phyloP scores from a whole-genome alignment of 2,888 invertebrate genomes.

The Stenchaetothrips biformis region DNA sequence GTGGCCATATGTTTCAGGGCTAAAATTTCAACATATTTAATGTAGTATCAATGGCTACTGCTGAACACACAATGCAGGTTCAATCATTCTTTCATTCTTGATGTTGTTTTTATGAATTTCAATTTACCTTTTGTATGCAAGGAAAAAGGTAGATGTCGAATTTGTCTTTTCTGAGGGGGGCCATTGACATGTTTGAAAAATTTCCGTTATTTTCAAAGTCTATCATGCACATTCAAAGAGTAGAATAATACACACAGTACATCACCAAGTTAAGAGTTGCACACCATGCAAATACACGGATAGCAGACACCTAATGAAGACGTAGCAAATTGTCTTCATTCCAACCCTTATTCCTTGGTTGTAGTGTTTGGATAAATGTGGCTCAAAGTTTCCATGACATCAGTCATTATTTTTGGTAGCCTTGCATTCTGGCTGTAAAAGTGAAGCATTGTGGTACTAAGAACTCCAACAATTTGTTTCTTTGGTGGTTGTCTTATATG shows the following conservation, averaged over 20 bases:
- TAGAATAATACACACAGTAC: neutral
- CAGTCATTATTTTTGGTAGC: neutral
- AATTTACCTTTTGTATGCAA: no score
- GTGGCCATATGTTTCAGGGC: no score
- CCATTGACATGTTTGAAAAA: no score
- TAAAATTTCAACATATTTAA: no score
- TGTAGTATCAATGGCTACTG: no score
- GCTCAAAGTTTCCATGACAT: neutral
- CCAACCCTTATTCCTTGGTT: neutral
- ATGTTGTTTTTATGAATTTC: no score
- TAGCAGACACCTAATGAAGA: slow-evolving; percentile 1
- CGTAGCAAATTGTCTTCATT: slow-evolving; percentile 6
- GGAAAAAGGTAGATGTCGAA: no score
- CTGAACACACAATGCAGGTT: no score
- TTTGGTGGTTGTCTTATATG: neutral
- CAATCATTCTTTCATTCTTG: no score
- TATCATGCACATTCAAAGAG: neutral
- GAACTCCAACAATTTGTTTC: neutral
- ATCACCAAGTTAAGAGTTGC: neutral
- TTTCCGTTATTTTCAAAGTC: no score
- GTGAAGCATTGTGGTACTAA: neutral
- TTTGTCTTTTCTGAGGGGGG: no score
- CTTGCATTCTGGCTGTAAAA: slow-evolving; percentile 1
- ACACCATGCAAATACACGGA: slow-evolving; percentile 5
- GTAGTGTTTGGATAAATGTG: neutral